These are phyloP conservation scores for Diarsia brunnea DNA, from an alignment of 2,888 invertebrate species.

Conservation along the genomic window DNA sequence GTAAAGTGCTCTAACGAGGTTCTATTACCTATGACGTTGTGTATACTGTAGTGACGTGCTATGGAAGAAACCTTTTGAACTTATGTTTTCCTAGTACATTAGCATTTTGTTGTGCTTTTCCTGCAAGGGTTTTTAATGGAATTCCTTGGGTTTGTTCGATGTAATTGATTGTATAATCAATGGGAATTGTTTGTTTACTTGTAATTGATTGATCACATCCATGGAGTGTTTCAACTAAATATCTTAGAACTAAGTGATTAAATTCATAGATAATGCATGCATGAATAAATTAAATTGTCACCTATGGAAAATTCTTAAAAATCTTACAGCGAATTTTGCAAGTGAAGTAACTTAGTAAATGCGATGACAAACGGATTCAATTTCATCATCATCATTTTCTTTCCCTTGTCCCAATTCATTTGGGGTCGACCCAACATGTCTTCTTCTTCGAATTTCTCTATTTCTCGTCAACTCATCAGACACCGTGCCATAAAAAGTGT, in stretches of 20 bases:
- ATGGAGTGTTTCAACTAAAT: not conserved
- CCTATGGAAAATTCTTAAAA: not conserved
- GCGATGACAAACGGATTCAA: no score
- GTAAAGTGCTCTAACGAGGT: not conserved
- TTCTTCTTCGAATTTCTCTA: no score
- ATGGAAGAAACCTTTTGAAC: constrained; percentile 35
- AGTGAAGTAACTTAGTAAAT: not conserved
- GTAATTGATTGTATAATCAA: not conserved
- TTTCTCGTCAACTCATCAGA: no score
- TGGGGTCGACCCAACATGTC: no score
- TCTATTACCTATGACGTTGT: constrained; percentile 49
- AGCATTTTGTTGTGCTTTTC: constrained; percentile 26
- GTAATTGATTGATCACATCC: constrained; percentile 6
- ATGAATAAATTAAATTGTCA: no score
- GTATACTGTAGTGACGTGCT: not conserved
- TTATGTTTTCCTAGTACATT: constrained; percentile 44
- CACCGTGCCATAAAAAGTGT: not conserved
- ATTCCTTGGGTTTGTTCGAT: constrained; percentile 10
- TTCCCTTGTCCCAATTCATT: no score
- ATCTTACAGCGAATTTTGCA: not conserved
- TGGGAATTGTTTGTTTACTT: constrained; percentile 17
- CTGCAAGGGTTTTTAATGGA: constrained; percentile 23
- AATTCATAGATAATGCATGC: not conserved
- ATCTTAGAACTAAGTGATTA: not conserved
- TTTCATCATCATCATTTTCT: no score